Evolutionary conservation across 2,797 vertebrate genomes (phyloP), one percentile per base, ranked within the genome.

Genomic region (Microctenopoma stevenorrisi): DNA sequence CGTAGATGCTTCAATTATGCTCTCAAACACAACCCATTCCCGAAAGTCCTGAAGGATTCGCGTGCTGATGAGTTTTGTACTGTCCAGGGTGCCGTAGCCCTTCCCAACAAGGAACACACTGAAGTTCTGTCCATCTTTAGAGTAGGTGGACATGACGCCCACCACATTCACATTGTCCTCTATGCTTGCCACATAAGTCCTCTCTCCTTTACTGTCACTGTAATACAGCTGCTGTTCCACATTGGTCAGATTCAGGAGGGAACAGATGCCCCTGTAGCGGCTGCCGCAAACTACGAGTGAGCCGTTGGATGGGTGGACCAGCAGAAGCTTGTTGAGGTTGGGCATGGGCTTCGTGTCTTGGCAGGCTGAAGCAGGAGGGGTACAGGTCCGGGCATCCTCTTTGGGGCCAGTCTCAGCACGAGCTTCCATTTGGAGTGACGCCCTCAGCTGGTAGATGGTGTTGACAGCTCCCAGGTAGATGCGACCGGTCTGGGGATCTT

Each of bases 161-260:
- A 98, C 98, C 1, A 97, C 97, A 5, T 95, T 94, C 53, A 98
- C 95, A 0, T 86, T 87, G 70, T 97, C 96, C 35, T 98, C 97
- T 0, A 96, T 97, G 89, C 97, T 99, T 35, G 96, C 95, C n/a
- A 98, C 97, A 3, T 98, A 99, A 42, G 97, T 98, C 88, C 94
- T 95, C 86, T 99, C 94, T 1, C 97, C 98, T 0, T 97, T 96
- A 64, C 82, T 93, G 49, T 98, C 96, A 2, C 95, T 95, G 3
- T 98, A 98, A 86, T 97, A 96, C 62, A 95, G 89, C 83, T 86
- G 83, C 9, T 87, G 67, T 0, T 93, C 94, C 74, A 99, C 94
- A 8, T 98, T 94, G 72, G 91, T 92, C 35, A 98, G 89, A 61
- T 95, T 91, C 1, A 94, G 94, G 64, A 98, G 93, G 40, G 97